Conservation (phyloP, 2,113 vertebrate genomes). For the Clinocottus analis region DNA sequence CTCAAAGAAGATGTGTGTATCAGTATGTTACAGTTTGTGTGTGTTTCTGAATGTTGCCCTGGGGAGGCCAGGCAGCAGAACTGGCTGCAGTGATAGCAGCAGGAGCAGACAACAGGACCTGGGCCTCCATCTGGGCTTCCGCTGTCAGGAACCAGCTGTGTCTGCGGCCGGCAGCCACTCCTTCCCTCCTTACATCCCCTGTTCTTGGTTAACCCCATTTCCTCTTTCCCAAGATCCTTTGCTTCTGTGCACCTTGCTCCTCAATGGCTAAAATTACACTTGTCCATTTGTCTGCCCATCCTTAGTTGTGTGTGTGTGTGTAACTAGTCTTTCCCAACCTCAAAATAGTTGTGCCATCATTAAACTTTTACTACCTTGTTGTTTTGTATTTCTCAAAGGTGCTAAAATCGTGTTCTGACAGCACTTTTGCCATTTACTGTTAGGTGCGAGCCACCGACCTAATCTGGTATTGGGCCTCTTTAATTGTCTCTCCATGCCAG, state of each 20-base stretch:
- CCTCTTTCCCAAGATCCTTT: conserved; percentile 27
- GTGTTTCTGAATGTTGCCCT: conserved; percentile 55
- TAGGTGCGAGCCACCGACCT: no score
- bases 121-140: conserved; percentile 85
- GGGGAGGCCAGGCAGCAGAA: conserved; percentile 83
- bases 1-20: conserved; percentile 66
- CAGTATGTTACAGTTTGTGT: conserved; percentile 51
- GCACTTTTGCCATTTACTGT: no score
- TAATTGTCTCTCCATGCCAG: neutral
- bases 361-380: neutral
- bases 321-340: neutral
- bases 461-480: neutral
- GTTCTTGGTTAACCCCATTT: neutral
- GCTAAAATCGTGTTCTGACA: neutral
- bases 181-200: conserved; percentile 43
- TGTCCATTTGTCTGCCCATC: neutral
- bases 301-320: neutral
- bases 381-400: neutral
- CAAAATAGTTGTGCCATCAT: neutral
- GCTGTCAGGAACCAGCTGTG: conserved; percentile 93
- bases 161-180: conserved; percentile 55
- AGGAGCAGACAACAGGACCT: conserved; percentile 67
- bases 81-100: conserved; percentile 83
- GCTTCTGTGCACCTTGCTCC: conserved; percentile 47
- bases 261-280: neutral